Evolutionary conservation across 2,113 vertebrate genomes (phyloP).

Genomic region (Chunga burmeisteri): DNA sequence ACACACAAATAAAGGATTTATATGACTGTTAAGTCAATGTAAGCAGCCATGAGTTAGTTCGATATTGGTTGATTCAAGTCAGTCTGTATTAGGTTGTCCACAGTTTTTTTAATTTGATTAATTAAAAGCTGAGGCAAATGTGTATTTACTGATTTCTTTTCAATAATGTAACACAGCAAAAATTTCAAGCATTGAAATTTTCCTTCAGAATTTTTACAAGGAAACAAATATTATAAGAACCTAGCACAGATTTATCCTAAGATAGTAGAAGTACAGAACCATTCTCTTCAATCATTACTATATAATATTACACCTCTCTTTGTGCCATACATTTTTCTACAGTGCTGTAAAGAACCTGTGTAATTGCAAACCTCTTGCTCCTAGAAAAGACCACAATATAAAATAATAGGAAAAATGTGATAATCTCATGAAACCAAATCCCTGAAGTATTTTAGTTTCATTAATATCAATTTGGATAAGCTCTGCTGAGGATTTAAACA

Average conservation of each 20-base stretch:
- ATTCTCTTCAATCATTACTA: not conserved
- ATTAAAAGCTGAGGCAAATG: not conserved
- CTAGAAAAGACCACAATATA: not conserved
- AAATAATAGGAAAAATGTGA: not conserved
- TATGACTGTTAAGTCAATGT: not conserved
- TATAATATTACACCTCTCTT: not conserved
- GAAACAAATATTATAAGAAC: not conserved
- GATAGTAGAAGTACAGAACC: not conserved
- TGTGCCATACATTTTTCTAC: not conserved
- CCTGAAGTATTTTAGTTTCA: not conserved
- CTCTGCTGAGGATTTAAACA: not conserved
- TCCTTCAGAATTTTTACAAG: not conserved
- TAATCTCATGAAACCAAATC: not conserved
- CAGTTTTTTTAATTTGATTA: not conserved
- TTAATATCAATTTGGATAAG: not conserved
- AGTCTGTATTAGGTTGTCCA: not conserved
- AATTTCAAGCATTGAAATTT: not conserved
- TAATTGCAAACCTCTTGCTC: not conserved
- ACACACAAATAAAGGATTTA: not conserved
- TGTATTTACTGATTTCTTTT: not conserved
- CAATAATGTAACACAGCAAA: rapidly evolving
- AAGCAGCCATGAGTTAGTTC: not conserved
- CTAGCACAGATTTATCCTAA: not conserved
- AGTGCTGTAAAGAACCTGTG: not conserved
- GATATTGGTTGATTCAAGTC: not conserved